Percentiles rank a stretch among this genome's conserved stretches.
Evolutionary conservation across 2,113 vertebrate species (phyloP).

Genomic region (Melanotaenia duboulayi): DNA sequence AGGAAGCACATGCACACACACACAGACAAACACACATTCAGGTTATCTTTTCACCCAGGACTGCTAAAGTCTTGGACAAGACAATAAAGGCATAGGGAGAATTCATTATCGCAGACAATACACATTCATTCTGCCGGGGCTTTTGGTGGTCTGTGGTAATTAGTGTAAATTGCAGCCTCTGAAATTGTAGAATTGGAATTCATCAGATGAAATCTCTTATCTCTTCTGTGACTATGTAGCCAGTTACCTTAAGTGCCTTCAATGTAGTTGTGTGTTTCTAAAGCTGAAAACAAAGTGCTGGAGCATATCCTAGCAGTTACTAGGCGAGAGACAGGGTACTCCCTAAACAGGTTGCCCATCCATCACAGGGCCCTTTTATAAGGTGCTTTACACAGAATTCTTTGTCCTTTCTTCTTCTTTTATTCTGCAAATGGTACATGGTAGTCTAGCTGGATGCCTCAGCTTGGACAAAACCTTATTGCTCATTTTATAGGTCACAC

Average conservation of each 20-base stretch:
- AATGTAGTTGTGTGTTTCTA: slow-evolving; percentile 49
- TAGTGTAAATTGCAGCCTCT: slow-evolving; percentile 74
- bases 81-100: slow-evolving; percentile 45
- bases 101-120: slow-evolving; percentile 70
- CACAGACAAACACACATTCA: slow-evolving; percentile 12
- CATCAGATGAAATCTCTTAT: slow-evolving; percentile 60
- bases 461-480: background rate
- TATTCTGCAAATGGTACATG: too few relatives aligned
- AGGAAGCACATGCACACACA: slow-evolving; percentile 3
- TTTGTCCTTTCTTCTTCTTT: background rate
- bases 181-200: slow-evolving; percentile 69
- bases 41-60: slow-evolving; percentile 51
- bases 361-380: background rate
- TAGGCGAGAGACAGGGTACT: too few relatives aligned
- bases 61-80: slow-evolving; percentile 44
- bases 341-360: too few relatives aligned
- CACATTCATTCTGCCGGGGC: slow-evolving; percentile 58
- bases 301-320: too few relatives aligned
- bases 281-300: slow-evolving; percentile 31
- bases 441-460: background rate
- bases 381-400: background rate
- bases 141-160: slow-evolving; percentile 61
- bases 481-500: background rate
- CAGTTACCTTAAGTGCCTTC: slow-evolving; percentile 49
- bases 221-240: slow-evolving; percentile 41